phyloP scores from a whole-genome alignment of 2,888 invertebrate species.

The Mythimna albipuncta region DNA sequence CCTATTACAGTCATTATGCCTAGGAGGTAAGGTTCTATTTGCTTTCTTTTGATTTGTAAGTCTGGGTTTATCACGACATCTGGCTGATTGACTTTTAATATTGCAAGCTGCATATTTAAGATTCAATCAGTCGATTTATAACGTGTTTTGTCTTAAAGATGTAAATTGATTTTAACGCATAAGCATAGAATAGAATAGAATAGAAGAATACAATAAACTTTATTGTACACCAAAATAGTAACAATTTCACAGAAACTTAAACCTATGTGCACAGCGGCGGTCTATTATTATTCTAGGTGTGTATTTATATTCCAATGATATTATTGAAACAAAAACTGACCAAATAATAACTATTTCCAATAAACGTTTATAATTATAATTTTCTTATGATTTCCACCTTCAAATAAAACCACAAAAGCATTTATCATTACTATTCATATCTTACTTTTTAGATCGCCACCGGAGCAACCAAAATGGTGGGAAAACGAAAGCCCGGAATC shows the following conservation, averaged over 20 bases:
- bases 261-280: too few relatives aligned
- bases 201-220: too few relatives aligned
- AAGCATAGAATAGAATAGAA: too few relatives aligned
- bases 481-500: slow-evolving; percentile 85
- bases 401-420: slow-evolving; percentile 8
- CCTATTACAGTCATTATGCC: slow-evolving; percentile 93
- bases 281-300: too few relatives aligned
- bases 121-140: slow-evolving; percentile 1
- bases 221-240: too few relatives aligned
- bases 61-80: not conserved
- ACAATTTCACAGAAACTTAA: too few relatives aligned
- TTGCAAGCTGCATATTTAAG: not conserved
- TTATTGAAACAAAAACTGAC: not conserved
- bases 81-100: not conserved
- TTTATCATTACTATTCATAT: slow-evolving; percentile 35
- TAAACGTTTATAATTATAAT: not conserved
- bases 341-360: not conserved
- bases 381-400: not conserved
- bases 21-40: slow-evolving; percentile 83
- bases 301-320: not conserved
- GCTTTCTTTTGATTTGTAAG: not conserved
- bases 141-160: not conserved
- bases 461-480: slow-evolving; percentile 92
- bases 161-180: not conserved
- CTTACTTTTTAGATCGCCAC: slow-evolving; percentile 90